Evolutionary conservation across 2,888 invertebrate genomes (phyloP).

Genomic region (Macrosoma leucophasiata): DNA sequence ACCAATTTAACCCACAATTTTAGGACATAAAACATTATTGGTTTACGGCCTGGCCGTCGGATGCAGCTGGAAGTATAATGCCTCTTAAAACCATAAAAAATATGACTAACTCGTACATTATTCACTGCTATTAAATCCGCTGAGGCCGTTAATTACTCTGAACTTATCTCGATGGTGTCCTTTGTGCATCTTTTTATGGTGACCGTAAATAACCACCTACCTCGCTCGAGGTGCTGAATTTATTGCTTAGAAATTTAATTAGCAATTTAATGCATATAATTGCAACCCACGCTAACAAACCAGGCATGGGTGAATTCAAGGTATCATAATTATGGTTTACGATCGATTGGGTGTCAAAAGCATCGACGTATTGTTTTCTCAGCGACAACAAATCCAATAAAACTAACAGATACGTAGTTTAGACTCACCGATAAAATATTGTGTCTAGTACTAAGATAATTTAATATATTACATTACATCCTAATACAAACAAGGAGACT

Average conservation of each 20-base stretch:
- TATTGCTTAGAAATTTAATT: conserved; percentile 54
- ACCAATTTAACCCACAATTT: no score
- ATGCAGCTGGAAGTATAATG: conserved; percentile 13
- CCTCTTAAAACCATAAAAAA: conserved; percentile 24
- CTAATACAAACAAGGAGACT: no score
- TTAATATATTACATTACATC: no score
- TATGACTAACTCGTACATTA: conserved; percentile 25
- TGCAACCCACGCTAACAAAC: conserved; percentile 27
- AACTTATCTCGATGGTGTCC: conserved; percentile 41
- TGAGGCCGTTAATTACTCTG: conserved; percentile 35
- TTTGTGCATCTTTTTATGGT: conserved; percentile 56
- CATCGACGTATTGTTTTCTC: no score
- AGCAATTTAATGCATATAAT: conserved; percentile 37
- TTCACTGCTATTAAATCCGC: conserved; percentile 29
- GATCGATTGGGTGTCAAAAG: no score
- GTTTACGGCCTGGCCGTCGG: conserved; percentile 9
- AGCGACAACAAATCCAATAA: no score
- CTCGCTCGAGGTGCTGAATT: conserved; percentile 31
- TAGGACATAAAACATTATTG: no score
- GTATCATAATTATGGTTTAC: conserved; percentile 5
- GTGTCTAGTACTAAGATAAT: no score
- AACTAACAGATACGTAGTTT: no score
- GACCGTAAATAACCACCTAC: conserved; percentile 57
- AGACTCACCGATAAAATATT: no score
- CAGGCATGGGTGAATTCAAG: conserved; percentile 6